Base-by-base conservation (phyloP, 2,113 vertebrate genomes). In the Australoheros scitulus region DNA sequence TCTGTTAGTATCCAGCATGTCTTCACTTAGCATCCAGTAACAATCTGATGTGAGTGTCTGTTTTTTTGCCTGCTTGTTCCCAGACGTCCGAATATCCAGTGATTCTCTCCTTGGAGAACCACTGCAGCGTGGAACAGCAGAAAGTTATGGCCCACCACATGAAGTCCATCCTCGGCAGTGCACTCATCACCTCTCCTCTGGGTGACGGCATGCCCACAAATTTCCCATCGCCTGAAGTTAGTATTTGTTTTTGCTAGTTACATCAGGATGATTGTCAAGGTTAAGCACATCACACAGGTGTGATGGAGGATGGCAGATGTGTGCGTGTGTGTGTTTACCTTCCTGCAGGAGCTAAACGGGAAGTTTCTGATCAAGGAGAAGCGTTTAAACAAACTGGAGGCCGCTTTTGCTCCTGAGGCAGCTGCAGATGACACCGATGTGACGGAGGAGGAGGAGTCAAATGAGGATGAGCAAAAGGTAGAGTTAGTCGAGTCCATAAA, bases 61-160 rank as follows among this genome's bases (percentile, higher is more conserved):
- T 5, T 32, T 26, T 5, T 61, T 18, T 34, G 7, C 36, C 17
- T 47, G 15, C 17, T 77, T 13, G 2, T 57, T 60, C 9, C 5
- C 85, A 99, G 98, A 96, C 94, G 0, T 98, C 97, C 0, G 94
- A 96, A 0, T 99, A 98, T 86, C 98, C 98, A 0, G 96, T 99
- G 72, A 99, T 99, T 94, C 94, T 99, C 61, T 99, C 98, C 76
- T 87, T 99, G 96, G 98, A 99, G 95, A 99, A 98, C 88, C 97
- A 99, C 93, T 99, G 98, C 94, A 97, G 95, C 0, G 82, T 98
- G 3, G 96, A 97, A 22, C 98, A 99, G 93, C 98, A 99, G 96
- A 93, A 93, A 3, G 95, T 96, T 78, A 98, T 99, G 96, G 97
- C 97, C 6, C 83, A 90, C 1, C 97, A 99, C 91, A 86, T 99